A percentile compares a stretch with the other conserved stretches of the same genome.
phyloP scores from a whole-genome alignment of 2,888 invertebrate species.

The Pollenia angustigena region DNA sequence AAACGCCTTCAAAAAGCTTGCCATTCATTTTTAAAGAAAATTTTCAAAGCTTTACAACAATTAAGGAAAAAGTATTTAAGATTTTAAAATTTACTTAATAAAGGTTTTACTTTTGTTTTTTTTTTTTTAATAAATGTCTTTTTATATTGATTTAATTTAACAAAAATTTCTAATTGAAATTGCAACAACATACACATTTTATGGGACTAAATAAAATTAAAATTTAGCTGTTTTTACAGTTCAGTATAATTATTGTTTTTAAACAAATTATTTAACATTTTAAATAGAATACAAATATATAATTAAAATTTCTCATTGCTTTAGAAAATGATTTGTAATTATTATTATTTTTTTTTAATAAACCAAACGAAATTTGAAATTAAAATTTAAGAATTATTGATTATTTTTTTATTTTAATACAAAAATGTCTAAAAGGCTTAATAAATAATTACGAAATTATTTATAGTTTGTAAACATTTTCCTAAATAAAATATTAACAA shows the following conservation, averaged over 20 bases:
- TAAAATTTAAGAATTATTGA: constrained; percentile 13
- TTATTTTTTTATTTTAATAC: not conserved
- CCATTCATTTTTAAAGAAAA: constrained; percentile 24
- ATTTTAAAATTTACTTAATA: constrained; percentile 9
- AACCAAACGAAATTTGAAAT: constrained; percentile 17
- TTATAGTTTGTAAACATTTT: not conserved
- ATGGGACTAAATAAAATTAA: constrained; percentile 7
- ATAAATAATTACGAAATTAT: not conserved
- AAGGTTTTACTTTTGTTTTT: not conserved
- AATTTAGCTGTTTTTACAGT: constrained; percentile 27
- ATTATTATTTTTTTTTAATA: constrained; percentile 29
- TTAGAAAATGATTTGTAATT: constrained; percentile 58
- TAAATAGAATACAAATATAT: not conserved
- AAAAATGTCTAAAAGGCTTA: not conserved
- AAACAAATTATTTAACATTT: constrained; percentile 12
- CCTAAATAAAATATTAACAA: not conserved
- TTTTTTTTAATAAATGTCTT: constrained; percentile 40
- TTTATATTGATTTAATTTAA: constrained; percentile 18
- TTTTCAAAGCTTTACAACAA: constrained; percentile 62
- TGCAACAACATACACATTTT: constrained; percentile 58
- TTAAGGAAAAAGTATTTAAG: constrained; percentile 55
- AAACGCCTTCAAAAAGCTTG: constrained; percentile 41
- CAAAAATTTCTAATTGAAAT: constrained; percentile 26
- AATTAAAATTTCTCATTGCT: constrained; percentile 53
- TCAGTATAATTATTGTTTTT: constrained; percentile 5